Percentiles rank a stretch among this genome's conserved stretches.
Evolutionary conservation across 2,797 vertebrate species (phyloP).

Genomic region (Cynodonichthys magdalenae): DNA sequence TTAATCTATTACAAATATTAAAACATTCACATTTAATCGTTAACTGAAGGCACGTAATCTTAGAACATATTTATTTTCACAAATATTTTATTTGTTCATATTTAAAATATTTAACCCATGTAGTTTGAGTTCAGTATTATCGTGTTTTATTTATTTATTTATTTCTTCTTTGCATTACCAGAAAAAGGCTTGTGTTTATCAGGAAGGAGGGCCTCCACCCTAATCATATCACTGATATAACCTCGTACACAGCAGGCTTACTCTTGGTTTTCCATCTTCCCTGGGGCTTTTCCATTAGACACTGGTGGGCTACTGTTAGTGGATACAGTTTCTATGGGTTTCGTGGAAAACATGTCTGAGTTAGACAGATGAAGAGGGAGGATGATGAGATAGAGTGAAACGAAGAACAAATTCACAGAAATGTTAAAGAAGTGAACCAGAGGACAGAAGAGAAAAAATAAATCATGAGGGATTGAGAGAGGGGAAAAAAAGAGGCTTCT

Average conservation of each 20-base stretch:
- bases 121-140: not conserved
- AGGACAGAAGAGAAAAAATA: constrained; percentile 41
- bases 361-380: constrained; percentile 74
- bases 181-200: constrained; percentile 53
- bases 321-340: constrained; percentile 82
- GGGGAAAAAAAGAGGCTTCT: constrained; percentile 59
- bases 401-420: constrained; percentile 16
- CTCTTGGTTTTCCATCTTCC: constrained; percentile 51
- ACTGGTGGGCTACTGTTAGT: constrained; percentile 80
- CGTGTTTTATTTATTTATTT: constrained; percentile 16
- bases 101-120: too few species aligned
- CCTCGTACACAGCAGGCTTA: constrained; percentile 67
- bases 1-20: too few species aligned
- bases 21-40: too few species aligned
- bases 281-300: constrained; percentile 68
- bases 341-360: constrained; percentile 79
- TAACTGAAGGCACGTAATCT: too few species aligned
- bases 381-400: constrained; percentile 62
- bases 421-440: constrained; percentile 41
- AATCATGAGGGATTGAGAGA: constrained; percentile 50
- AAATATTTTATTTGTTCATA: too few species aligned
- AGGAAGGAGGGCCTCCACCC: constrained; percentile 35
- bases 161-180: constrained; percentile 32
- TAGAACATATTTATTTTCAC: too few species aligned
- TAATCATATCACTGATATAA: constrained; percentile 68